A percentile compares a stretch with the other conserved stretches of the same genome.
Conservation (phyloP, 2,113 vertebrate genomes). For the Sakesphorus luctuosus region DNA sequence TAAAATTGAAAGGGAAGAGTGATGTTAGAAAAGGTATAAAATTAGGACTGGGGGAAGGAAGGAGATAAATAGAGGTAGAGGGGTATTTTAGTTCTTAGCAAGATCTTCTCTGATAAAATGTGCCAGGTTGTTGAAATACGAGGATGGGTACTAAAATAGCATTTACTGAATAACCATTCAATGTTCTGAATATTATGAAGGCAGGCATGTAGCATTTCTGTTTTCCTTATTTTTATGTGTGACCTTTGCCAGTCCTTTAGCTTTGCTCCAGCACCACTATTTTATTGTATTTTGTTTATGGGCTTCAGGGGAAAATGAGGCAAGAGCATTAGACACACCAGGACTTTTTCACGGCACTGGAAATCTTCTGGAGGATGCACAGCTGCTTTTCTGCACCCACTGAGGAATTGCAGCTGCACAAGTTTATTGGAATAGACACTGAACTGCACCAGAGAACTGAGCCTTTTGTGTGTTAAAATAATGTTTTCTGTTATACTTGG, state of each 20-base stretch:
- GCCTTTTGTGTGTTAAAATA: background rate
- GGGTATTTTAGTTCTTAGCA: background rate
- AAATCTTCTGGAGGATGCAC: background rate
- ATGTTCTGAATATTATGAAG: background rate
- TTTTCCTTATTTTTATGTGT: background rate
- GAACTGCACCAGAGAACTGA: background rate
- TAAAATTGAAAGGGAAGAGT: background rate
- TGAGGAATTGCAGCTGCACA: background rate
- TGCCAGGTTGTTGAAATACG: background rate
- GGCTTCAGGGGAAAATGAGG: background rate
- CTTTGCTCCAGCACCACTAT: background rate
- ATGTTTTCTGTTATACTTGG: background rate
- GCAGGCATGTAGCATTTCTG: background rate
- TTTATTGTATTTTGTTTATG: background rate
- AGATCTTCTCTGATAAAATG: background rate
- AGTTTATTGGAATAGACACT: background rate
- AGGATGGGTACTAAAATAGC: background rate
- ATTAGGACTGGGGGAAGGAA: background rate
- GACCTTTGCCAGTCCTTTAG: background rate
- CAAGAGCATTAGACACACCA: background rate
- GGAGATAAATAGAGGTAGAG: background rate
- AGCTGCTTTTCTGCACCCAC: background rate
- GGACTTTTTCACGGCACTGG: background rate
- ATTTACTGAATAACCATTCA: background rate
- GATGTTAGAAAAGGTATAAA: background rate